Conservation (phyloP, 2,888 invertebrate genomes). For the Kryphioiulus occultus region DNA sequence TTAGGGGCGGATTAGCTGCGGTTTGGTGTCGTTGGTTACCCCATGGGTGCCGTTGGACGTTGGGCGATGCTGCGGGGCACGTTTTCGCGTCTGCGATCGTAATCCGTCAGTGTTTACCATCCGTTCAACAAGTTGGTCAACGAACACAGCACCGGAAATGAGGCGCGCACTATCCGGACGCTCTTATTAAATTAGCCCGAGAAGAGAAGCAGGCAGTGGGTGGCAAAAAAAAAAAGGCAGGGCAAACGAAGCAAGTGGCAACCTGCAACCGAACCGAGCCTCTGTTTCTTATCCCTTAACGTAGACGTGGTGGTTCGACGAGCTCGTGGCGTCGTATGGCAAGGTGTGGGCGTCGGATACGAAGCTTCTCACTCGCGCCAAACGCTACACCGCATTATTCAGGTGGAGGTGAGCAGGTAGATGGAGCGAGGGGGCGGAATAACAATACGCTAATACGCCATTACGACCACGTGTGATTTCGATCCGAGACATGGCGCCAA, state of each 20-base stretch:
- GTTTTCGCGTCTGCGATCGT: neutral
- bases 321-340: neutral
- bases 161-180: neutral
- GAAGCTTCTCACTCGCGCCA: neutral
- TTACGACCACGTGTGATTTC: no score
- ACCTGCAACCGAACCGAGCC: no score
- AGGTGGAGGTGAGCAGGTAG: conserved; percentile 22
- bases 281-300: neutral
- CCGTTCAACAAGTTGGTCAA: conserved; percentile 4
- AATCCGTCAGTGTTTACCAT: conserved; percentile 4
- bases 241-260: no score
- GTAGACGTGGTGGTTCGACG: neutral
- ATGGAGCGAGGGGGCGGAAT: neutral
- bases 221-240: no score
- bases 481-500: no score
- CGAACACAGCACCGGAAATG: neutral
- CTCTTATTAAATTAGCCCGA: neutral
- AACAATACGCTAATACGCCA: neutral
- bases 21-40: neutral
- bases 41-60: neutral
- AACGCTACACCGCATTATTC: neutral
- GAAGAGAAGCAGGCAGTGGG: no score
- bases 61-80: neutral
- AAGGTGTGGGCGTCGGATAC: neutral
- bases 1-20: neutral